Percentiles rank a stretch among this genome's conserved stretches.
Evolutionary conservation across 2,113 vertebrate genomes (phyloP).

Genomic region (Nothocercus nigrocapillus): DNA sequence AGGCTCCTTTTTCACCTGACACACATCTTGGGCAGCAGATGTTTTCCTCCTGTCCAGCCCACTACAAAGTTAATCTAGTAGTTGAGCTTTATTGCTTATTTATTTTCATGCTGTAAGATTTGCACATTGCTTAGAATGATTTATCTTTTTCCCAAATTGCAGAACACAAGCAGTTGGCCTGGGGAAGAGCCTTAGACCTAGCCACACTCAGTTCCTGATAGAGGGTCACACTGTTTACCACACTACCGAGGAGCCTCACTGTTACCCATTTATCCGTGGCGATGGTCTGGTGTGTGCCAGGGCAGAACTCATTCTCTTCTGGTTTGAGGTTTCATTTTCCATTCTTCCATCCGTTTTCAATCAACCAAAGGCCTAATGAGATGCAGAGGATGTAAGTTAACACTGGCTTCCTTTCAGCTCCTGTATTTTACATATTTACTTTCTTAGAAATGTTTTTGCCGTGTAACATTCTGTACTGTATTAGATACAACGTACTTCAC

Average conservation of each 20-base stretch:
- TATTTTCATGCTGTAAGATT: background rate
- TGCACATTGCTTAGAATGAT: background rate
- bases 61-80: background rate
- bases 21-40: background rate
- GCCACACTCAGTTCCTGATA: background rate
- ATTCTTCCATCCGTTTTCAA: background rate
- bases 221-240: background rate
- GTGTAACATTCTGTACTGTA: background rate
- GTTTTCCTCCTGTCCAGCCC: background rate
- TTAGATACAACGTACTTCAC: background rate
- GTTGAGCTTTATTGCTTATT: background rate
- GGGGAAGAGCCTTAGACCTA: background rate
- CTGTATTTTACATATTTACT: background rate
- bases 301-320: background rate
- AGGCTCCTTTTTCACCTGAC: background rate
- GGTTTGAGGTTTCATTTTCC: background rate
- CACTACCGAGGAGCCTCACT: background rate
- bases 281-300: background rate
- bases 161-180: background rate
- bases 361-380: background rate
- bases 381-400: background rate
- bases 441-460: background rate
- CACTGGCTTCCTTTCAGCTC: background rate
- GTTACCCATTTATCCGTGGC: background rate
- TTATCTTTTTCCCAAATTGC: background rate